These are phyloP conservation scores for Macropodus opercularis DNA, from an alignment of 2,797 vertebrate genomes.

Conservation along the genomic window DNA sequence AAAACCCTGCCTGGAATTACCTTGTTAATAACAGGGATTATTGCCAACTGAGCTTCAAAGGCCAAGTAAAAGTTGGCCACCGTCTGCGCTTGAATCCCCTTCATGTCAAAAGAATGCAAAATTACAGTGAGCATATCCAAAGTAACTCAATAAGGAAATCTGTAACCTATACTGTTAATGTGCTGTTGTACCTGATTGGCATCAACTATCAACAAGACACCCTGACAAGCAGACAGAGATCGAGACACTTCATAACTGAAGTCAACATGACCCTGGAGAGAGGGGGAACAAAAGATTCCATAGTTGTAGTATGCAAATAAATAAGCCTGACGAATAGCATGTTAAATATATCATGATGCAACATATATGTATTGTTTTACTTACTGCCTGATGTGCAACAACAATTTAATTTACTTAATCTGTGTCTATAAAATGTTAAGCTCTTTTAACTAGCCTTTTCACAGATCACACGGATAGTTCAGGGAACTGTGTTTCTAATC, in stretches of 20 bases:
- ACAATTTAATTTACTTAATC: no score
- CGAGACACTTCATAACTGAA: constrained; percentile 98
- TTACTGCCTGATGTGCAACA: no score
- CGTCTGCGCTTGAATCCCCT: constrained; percentile 98
- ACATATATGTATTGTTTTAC: no score
- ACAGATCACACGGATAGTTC: no score
- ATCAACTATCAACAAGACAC: constrained; percentile 94
- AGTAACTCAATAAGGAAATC: background rate
- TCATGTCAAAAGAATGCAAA: constrained; percentile 20
- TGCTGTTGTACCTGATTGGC: constrained; percentile 90
- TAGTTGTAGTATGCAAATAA: background rate
- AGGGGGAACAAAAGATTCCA: background rate
- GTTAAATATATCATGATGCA: no score
- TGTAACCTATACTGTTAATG: background rate
- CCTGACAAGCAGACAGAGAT: constrained; percentile 95
- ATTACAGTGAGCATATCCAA: background rate
- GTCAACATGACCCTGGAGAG: constrained; percentile 93
- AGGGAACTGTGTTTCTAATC: background rate
- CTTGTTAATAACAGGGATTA: constrained; percentile 99
- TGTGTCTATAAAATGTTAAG: no score
- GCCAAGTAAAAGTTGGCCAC: constrained; percentile 98
- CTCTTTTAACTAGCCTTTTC: no score
- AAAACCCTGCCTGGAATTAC: constrained; percentile 69
- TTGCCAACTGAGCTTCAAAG: constrained; percentile 93
- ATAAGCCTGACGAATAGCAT: no score